These are phyloP conservation scores for Prenolepis imparis DNA, from an alignment of 2,888 invertebrate genomes.

Conservation along the genomic window DNA sequence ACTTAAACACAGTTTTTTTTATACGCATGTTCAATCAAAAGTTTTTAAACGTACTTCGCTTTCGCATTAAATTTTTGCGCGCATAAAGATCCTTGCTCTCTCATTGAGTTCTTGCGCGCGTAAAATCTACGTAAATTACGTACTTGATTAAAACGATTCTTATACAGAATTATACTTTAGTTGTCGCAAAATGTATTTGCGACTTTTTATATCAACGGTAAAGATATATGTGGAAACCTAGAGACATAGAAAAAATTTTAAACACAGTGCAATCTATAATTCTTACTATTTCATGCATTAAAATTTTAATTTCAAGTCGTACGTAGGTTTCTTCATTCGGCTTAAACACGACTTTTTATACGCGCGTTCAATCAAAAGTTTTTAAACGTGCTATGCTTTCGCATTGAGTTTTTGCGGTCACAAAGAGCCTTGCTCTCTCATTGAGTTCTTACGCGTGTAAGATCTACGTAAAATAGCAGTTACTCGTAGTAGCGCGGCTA, in stretches of 20 bases:
- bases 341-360: neutral
- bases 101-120: constrained; percentile 47
- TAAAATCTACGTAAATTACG: constrained; percentile 39
- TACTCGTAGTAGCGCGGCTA: constrained; percentile 57
- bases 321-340: neutral
- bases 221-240: neutral
- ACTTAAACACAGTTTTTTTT: neutral
- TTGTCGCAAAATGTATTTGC: neutral
- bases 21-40: neutral
- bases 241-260: neutral
- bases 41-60: constrained; percentile 27
- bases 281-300: neutral
- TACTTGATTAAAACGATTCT: neutral
- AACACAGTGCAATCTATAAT: neutral
- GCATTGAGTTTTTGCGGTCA: neutral
- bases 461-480: constrained; percentile 48
- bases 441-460: constrained; percentile 46
- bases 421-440: constrained; percentile 19
- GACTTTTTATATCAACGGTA: neutral
- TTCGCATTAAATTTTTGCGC: neutral
- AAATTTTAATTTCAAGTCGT: neutral
- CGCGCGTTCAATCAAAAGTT: constrained; percentile 11
- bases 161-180: neutral
- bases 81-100: neutral
- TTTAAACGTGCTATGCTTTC: constrained; percentile 14